Evolutionary conservation across 2,888 invertebrate genomes (phyloP), one percentile per base, ranked within the genome.

Genomic region (Dorcus parallelipipedus): DNA sequence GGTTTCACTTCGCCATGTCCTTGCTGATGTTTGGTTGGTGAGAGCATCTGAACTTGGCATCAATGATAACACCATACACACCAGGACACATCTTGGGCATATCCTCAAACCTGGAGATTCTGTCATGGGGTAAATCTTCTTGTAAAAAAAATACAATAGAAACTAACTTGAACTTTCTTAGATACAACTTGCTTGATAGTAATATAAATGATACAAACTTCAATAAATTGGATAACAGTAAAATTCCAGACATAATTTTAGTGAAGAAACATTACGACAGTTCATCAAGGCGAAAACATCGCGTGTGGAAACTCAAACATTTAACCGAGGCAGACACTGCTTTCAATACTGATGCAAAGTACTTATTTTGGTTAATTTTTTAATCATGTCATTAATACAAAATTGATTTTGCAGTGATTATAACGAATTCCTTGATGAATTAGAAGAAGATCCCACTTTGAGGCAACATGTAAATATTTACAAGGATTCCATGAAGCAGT

Each of bases 401-500:
- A 40, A 49, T 23, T 49, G 9, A 33, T 43, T 17, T 47, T 48
- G 26, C 77, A 94, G 93, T 69, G 97, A 97, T 70, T 97, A 93
- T 79, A 88, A 90, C 69, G 97, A 97, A 68, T 99, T 99, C 81
- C 81, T 98, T 78, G 95, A 98, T 69, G 99, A 99, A 74, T 80
- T 99, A 64, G 99, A 99, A 78, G 98, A 99, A 78, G 97, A 99
- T 78, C 88, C 89, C 3, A 86, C 87, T 9, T 84, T 93, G 72
- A 84, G 99, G 56, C 91, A 94, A 74, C 91, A 95, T 74, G 86
- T 99, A 51, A 97, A 97, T 76, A 97, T 99, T 63, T 99, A 94
- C 80, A 87, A 87, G 69, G 86, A 87, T 70, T 74, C 72, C 2
- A 80, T 73, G 52, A 83, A 80, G 71, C 74, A 71, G 62, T 78